These are phyloP conservation scores for Leucoma salicis DNA, from an alignment of 2,888 invertebrate genomes.

Conservation along the genomic window DNA sequence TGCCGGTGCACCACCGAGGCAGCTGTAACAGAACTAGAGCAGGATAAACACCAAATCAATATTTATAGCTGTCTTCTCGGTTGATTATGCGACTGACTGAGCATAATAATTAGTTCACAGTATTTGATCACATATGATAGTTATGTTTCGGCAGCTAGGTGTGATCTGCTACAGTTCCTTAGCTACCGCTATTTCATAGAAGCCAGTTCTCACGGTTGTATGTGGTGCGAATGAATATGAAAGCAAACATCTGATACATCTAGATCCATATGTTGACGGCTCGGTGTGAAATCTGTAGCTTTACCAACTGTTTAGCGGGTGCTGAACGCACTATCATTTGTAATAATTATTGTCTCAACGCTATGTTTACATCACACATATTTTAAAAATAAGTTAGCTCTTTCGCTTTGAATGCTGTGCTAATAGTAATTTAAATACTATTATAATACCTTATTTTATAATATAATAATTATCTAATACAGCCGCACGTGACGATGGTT, in stretches of 20 bases:
- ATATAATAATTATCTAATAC: background rate
- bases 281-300: slow-evolving; percentile 81
- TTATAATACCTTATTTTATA: background rate
- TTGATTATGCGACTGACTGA: slow-evolving; percentile 41
- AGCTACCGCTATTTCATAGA: slow-evolving; percentile 68
- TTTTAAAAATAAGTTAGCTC: slow-evolving; percentile 56
- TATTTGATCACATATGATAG: slow-evolving; percentile 53
- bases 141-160: slow-evolving; percentile 53
- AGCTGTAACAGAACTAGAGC: too few relatives aligned
- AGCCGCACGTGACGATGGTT: too few relatives aligned
- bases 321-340: slow-evolving; percentile 77
- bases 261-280: slow-evolving; percentile 81
- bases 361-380: slow-evolving; percentile 72
- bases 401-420: slow-evolving; percentile 45
- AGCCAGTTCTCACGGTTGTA: slow-evolving; percentile 73
- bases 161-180: slow-evolving; percentile 64
- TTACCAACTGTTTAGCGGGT: slow-evolving; percentile 80
- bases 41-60: slow-evolving; percentile 40
- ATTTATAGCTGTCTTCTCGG: slow-evolving; percentile 40
- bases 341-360: slow-evolving; percentile 81
- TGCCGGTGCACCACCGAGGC: too few relatives aligned
- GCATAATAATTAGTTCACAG: slow-evolving; percentile 66
- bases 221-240: slow-evolving; percentile 78
- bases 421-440: slow-evolving; percentile 33
- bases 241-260: slow-evolving; percentile 78